Base-by-base conservation (phyloP, 2,113 vertebrate species). In the Poecile atricapillus region DNA sequence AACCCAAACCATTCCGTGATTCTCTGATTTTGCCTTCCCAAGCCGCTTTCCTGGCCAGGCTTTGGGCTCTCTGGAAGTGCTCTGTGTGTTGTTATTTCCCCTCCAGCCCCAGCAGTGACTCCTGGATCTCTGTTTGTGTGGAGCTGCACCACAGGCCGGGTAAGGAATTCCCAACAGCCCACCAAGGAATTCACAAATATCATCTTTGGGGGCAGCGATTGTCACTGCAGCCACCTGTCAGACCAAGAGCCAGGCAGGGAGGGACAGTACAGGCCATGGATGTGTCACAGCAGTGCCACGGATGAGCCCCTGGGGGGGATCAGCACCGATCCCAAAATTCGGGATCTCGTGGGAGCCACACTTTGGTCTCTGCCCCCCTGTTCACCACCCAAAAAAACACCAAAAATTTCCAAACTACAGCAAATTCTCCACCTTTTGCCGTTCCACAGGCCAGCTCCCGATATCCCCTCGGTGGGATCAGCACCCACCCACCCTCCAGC, bases 261-360 rank as follows among this genome's bases (percentile, higher is more conserved):
- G 68, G 75, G 49, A 37, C 30, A n/a, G 1, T 0, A 2, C 12
- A 1, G 58, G 49, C 65, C 2, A 4, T 2, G 59, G 59, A 15
- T 5, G 19, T 10, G 0, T 19, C 18, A 0, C 79, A 15, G 73
- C 4, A 2, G 55, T 2, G 50, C 44, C 8, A 0, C 0, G 31
- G 44, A 3, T 4, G 28, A 80, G 41, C n/a, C 52, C 33, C 14
- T 3, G 0, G 28, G 23, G 33, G 21, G 24, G 5, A 50, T 11
- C 55, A 25, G 75, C 37, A 21, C 35, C 35, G 37, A 17, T 7
- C 10, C 52, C 2, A 1, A 11, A 22, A 4, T 30, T 17, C 21
- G 60, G 69, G 78, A 21, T 39, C 46, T 37, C 74, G 3, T 0
- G 27, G 56, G 30, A 94, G 13, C 41, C 17, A 4, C 31, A 0